A percentile compares a stretch with the other conserved stretches of the same genome.
Conservation (phyloP, 2,113 vertebrate genomes). For the Microtus montanus region DNA sequence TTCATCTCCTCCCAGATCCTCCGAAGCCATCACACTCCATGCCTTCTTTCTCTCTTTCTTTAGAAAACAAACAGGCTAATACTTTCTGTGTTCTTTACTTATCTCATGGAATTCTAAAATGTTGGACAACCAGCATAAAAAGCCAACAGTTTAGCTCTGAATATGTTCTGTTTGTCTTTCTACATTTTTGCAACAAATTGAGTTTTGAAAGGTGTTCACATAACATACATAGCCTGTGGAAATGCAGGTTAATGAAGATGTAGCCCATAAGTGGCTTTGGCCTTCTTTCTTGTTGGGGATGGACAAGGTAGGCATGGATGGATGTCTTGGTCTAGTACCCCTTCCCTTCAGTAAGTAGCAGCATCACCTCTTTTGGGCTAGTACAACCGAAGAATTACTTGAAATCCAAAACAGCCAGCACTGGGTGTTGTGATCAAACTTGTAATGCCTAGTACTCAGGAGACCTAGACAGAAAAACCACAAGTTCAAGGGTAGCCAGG, state of each 20-base stretch:
- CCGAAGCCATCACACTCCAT: neutral
- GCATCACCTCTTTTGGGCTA: neutral
- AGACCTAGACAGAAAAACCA: neutral
- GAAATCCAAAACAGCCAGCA: neutral
- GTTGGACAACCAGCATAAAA: neutral
- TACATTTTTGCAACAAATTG: neutral
- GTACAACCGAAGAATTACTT: neutral
- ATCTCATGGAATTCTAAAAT: neutral
- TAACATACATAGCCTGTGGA: neutral
- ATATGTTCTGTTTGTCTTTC: constrained; percentile 9
- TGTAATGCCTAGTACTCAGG: neutral
- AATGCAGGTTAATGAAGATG: neutral
- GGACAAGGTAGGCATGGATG: neutral
- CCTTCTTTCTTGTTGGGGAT: neutral
- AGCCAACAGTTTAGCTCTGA: neutral
- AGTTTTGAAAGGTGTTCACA: neutral
- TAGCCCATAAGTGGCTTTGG: neutral
- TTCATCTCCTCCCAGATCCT: neutral
- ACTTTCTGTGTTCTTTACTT: neutral
- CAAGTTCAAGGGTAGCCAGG: neutral
- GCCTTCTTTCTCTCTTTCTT: neutral
- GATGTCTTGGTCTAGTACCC: neutral
- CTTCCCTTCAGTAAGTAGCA: neutral
- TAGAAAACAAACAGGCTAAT: neutral
- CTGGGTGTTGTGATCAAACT: neutral